A percentile compares a stretch with the other conserved stretches of the same genome.
phyloP scores from a whole-genome alignment of 1,140 invertebrate genomes.

The Drosophila mayri region DNA sequence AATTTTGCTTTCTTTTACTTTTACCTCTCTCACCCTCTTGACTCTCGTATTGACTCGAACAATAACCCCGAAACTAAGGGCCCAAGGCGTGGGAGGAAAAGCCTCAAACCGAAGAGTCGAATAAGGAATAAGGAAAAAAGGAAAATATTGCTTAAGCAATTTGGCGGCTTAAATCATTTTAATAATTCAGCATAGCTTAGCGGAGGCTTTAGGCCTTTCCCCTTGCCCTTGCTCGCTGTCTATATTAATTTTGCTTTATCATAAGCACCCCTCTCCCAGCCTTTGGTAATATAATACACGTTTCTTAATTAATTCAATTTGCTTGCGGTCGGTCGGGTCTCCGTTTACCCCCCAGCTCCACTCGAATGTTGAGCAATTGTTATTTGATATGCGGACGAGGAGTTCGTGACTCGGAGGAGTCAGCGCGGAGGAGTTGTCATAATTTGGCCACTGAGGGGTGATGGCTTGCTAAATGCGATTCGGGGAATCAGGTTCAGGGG shows the following conservation, averaged over 20 bases:
- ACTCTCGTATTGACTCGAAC: conserved; percentile 60
- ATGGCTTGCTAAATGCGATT: conserved; percentile 21
- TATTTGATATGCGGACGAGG: conserved; percentile 47
- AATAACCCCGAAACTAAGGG: conserved; percentile 59
- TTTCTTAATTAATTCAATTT: conserved; percentile 76
- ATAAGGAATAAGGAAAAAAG: conserved; percentile 2
- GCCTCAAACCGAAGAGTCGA: conserved; percentile 19
- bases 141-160: conserved; percentile 52
- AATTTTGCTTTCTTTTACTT: conserved; percentile 53
- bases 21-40: conserved; percentile 12
- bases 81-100: not conserved
- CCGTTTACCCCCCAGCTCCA: not conserved
- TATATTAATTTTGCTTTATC: conserved; percentile 38
- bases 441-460: conserved; percentile 14
- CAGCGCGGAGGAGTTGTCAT: conserved; percentile 30
- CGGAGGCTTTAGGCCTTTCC: conserved; percentile 18
- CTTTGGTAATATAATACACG: conserved; percentile 69
- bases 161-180: conserved; percentile 75
- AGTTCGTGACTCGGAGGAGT: conserved; percentile 39
- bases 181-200: conserved; percentile 65
- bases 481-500: conserved; percentile 16
- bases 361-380: conserved; percentile 59
- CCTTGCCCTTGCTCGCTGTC: conserved; percentile 13
- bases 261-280: conserved; percentile 1
- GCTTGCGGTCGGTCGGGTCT: conserved; percentile 42